Percentiles rank a stretch among this genome's conserved stretches.
Conservation (phyloP, 2,888 invertebrate genomes). For the Nomada fucata region DNA sequence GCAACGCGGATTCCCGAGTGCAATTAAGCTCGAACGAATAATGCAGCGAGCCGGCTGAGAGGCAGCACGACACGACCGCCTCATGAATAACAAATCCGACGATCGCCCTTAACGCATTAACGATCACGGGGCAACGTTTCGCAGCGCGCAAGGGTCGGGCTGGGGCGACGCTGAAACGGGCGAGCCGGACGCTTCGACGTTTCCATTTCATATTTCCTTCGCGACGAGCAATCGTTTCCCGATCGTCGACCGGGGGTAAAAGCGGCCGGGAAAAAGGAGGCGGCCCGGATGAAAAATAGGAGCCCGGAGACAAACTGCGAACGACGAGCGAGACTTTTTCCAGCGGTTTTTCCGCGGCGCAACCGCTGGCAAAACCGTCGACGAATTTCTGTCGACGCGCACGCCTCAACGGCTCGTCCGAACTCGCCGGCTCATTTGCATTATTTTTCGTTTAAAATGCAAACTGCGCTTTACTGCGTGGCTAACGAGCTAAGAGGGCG, state of each 20-base stretch:
- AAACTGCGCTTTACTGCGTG: slow-evolving; percentile 40
- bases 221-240: slow-evolving; percentile 7
- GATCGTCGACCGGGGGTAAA: slow-evolving; percentile 1
- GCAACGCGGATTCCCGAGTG: slow-evolving; percentile 3
- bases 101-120: slow-evolving; percentile 54
- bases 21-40: slow-evolving; percentile 39
- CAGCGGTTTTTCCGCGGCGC: not conserved
- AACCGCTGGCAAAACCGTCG: not conserved
- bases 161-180: not conserved
- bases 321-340: not conserved
- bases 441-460: slow-evolving; percentile 64
- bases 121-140: slow-evolving; percentile 39
- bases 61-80: not conserved
- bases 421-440: slow-evolving; percentile 43
- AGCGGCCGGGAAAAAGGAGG: not conserved
- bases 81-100: slow-evolving; percentile 55
- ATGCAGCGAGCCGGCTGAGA: not conserved
- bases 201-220: slow-evolving; percentile 29
- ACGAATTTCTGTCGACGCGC: slow-evolving; percentile 20
- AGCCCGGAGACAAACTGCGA: slow-evolving; percentile 9
- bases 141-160: not conserved
- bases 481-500: slow-evolving; percentile 53
- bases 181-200: not conserved
- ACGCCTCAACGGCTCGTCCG: slow-evolving; percentile 7
- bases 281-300: slow-evolving; percentile 6